phyloP scores from a whole-genome alignment of 1,140 invertebrate genomes.

The Bombus polaris region DNA sequence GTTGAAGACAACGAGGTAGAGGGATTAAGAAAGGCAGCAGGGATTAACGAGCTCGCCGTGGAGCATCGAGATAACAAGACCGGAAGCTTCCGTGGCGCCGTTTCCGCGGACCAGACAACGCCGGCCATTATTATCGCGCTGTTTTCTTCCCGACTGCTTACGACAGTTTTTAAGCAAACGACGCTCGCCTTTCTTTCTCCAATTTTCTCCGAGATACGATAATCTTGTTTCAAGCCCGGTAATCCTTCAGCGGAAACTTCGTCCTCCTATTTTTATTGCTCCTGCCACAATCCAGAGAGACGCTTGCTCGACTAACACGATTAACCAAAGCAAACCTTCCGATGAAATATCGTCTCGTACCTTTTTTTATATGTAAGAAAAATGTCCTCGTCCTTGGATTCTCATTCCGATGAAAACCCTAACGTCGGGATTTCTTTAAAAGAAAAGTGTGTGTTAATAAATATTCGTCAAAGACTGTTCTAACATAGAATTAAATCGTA shows the following conservation, averaged over 20 bases:
- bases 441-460: no score
- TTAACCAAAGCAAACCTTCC: not conserved
- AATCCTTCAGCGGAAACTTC: not conserved
- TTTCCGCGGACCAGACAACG: slow-evolving; percentile 26
- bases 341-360: not conserved
- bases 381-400: not conserved
- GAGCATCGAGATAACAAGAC: slow-evolving; percentile 35
- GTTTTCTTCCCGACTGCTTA: slow-evolving; percentile 13
- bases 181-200: not conserved
- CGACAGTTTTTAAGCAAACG: slow-evolving; percentile 43
- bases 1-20: not conserved
- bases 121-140: slow-evolving; percentile 31
- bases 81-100: slow-evolving; percentile 24
- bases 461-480: no score
- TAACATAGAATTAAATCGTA: no score
- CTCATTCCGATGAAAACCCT: no score
- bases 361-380: not conserved
- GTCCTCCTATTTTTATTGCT: not conserved
- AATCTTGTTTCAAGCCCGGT: slow-evolving; percentile 8
- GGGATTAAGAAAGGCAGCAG: slow-evolving; percentile 11
- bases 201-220: not conserved
- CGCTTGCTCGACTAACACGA: not conserved
- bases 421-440: no score
- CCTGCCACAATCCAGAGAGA: no score
- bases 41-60: slow-evolving; percentile 47